Evolutionary conservation across 2,113 vertebrate genomes (phyloP), one percentile per base, ranked within the genome.

Genomic region (Pachyramphus minor): DNA sequence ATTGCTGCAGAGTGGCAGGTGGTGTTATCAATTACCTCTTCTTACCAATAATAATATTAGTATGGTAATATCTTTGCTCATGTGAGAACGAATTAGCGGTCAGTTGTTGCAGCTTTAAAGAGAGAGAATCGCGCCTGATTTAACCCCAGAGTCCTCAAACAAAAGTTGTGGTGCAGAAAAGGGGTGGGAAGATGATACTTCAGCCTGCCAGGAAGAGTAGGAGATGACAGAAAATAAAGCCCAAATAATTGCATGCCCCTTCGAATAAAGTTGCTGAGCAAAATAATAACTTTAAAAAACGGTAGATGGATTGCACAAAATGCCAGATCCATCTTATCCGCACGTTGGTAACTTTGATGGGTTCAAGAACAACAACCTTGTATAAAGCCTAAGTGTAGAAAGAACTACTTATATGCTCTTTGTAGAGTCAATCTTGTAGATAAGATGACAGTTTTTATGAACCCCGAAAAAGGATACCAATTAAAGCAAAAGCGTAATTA

Each of bases 1-100:
- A 98, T 97, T 97, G 98, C 95, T 96, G 78, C 96, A 71, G 97
- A 98, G 98, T 98, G 98, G 98, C 98, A 98, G 98, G 97, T 98
- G 97, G 97, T 97, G 97, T 97, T 98, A 98, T 98, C 98, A 98
- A 98, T 98, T 98, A 98, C 97, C 97, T 97, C 96, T 96, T 97
- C 97, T 98, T 98, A 98, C 97, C 98, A 98, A 98, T 98, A 98
- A 98, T 98, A 98, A 98, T 98, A 98, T 98, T 97, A 98, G 97
- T 97, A 97, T 98, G 97, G 97, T 98, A 98, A 98, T 98, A 98
- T 97, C 96, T 98, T 88, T 96, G 95, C 96, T 97, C 95, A 78
- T 95, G 96, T 97, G 96, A 96, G 96, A 97, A 97, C 91, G 91
- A 97, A 98, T 97, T 97, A 97, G 95, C 14, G 68, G 93, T 93